These are phyloP conservation scores for Drosophila busckii DNA, from an alignment of 1,140 invertebrate genomes.

Conservation along the genomic window DNA sequence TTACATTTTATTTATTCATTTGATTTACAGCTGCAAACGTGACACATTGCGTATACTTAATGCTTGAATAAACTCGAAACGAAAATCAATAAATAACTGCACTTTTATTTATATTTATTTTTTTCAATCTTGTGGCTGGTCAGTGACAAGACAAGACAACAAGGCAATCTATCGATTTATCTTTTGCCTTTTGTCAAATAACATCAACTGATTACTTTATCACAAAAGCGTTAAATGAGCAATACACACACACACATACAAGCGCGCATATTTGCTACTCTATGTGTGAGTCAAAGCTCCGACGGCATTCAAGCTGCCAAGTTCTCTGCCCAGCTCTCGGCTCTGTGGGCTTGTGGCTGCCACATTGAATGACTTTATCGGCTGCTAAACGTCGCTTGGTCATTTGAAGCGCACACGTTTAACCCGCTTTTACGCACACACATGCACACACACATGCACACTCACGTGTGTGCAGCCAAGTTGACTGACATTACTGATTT, in stretches of 20 bases:
- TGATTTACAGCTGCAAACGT: slow-evolving; percentile 37
- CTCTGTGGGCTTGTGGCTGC: slow-evolving; percentile 19
- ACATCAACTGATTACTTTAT: slow-evolving; percentile 76
- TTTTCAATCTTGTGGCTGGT: slow-evolving; percentile 39
- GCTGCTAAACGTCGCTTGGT: slow-evolving; percentile 74
- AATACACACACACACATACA: slow-evolving; percentile 21
- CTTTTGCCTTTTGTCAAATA: slow-evolving; percentile 44
- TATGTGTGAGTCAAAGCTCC: not conserved
- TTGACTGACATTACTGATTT: slow-evolving; percentile 28
- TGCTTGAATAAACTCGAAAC: too few relatives aligned
- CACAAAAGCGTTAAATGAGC: slow-evolving; percentile 72
- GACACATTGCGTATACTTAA: slow-evolving; percentile 35
- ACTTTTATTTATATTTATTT: slow-evolving; percentile 17
- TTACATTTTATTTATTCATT: slow-evolving; percentile 35
- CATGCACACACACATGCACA: slow-evolving; percentile 20
- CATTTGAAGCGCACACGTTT: slow-evolving; percentile 75
- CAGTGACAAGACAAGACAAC: slow-evolving; percentile 47
- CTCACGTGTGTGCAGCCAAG: slow-evolving; percentile 2
- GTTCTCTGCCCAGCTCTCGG: too few relatives aligned
- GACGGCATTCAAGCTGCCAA: too few relatives aligned
- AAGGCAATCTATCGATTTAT: slow-evolving; percentile 51
- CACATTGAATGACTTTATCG: slow-evolving; percentile 73
- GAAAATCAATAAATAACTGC: slow-evolving; percentile 60
- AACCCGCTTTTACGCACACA: slow-evolving; percentile 68
- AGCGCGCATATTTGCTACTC: slow-evolving; percentile 1